These are phyloP conservation scores for Cryptoblepharus egeriae DNA, from an alignment of 2,797 vertebrate species.

Conservation along the genomic window DNA sequence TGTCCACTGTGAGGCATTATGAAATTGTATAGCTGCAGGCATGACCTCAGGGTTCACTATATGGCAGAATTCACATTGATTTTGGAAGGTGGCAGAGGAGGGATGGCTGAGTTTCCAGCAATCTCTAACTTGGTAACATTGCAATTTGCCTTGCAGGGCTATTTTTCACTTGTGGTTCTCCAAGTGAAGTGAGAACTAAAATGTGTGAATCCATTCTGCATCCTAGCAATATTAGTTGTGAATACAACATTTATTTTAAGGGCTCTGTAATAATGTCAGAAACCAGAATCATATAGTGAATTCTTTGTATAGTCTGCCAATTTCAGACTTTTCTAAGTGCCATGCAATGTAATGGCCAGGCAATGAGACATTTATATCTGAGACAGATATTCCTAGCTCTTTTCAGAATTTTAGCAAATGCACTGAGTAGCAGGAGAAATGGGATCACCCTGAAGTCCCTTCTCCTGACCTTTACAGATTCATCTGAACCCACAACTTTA, in stretches of 20 bases:
- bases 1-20: slow-evolving; percentile 9
- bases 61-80: slow-evolving; percentile 6
- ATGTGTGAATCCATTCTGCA: background rate
- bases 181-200: background rate
- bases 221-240: background rate
- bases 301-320: background rate
- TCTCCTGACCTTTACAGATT: background rate
- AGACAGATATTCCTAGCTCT: background rate
- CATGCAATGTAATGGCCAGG: too few species aligned
- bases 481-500: background rate
- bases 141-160: background rate
- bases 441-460: background rate
- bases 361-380: background rate
- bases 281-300: background rate
- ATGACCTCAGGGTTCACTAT: slow-evolving; percentile 7
- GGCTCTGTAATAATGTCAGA: slow-evolving; percentile 14
- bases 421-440: background rate
- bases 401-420: background rate
- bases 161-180: background rate
- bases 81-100: background rate
- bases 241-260: slow-evolving; percentile 1
- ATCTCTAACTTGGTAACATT: background rate
- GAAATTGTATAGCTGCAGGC: slow-evolving; percentile 13
- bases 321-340: too few species aligned
- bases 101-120: background rate